Percentiles rank a stretch among this genome's conserved stretches.
phyloP scores from a whole-genome alignment of 2,113 vertebrate genomes.

The Epinephelus lanceolatus region DNA sequence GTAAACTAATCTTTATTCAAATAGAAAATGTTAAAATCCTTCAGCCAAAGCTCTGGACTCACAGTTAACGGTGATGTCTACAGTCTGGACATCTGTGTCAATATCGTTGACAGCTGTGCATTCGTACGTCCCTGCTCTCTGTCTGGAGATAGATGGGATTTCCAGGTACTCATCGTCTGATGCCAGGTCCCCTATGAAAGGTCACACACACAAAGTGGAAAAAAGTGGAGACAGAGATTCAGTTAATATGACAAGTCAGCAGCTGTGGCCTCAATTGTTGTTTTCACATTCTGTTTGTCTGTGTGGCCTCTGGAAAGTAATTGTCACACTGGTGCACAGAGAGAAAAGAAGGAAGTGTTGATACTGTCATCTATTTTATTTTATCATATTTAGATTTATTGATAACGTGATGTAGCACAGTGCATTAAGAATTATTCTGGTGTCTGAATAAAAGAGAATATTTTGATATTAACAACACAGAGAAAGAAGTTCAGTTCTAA shows the following conservation, averaged over 20 bases:
- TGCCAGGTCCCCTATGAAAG: conserved; percentile 87
- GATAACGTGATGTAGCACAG: not conserved
- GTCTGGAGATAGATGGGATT: conserved; percentile 92
- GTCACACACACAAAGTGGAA: conserved; percentile 35
- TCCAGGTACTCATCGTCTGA: conserved; percentile 96
- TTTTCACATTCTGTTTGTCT: not conserved
- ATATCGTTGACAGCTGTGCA: conserved; percentile 96
- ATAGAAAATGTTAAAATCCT: not conserved
- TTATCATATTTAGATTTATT: not conserved
- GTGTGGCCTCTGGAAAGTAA: not conserved
- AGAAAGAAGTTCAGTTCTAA: not conserved
- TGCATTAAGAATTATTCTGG: not conserved
- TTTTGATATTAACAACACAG: not conserved
- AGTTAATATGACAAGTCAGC: conserved; percentile 42
- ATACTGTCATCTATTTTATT: not conserved
- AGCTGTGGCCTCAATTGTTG: conserved; percentile 34
- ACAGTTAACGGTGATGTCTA: conserved; percentile 98
- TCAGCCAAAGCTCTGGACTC: conserved; percentile 75
- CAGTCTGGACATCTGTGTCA: conserved; percentile 89
- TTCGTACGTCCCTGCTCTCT: conserved; percentile 93
- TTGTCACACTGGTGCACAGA: not conserved
- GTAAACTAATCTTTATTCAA: not conserved
- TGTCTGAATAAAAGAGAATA: not conserved
- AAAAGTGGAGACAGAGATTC: conserved; percentile 36
- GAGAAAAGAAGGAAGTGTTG: conserved; percentile 1